Conservation (phyloP, 1,140 invertebrate genomes). For the Agrypnia vestita region DNA sequence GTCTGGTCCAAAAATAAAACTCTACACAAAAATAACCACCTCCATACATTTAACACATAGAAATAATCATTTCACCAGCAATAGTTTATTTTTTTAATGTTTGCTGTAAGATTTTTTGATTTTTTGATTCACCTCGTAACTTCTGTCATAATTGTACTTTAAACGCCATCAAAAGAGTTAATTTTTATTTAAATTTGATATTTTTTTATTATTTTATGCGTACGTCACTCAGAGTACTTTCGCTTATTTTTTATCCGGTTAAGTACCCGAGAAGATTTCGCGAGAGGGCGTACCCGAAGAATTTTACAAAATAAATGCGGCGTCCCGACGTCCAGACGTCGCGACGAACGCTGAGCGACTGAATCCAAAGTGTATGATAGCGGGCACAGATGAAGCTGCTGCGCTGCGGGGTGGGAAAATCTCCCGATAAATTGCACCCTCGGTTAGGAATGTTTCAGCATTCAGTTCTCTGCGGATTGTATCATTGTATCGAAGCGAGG, state of each 20-base stretch:
- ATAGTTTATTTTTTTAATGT: too few relatives aligned
- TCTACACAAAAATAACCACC: constrained; percentile 11
- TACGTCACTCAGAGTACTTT: neutral
- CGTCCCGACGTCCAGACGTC: constrained; percentile 6
- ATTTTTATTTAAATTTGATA: neutral
- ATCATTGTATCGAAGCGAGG: too few relatives aligned
- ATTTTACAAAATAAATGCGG: neutral
- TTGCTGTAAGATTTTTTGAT: neutral
- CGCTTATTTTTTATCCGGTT: neutral
- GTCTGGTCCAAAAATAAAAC: constrained; percentile 24
- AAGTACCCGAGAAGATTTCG: neutral
- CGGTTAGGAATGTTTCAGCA: neutral
- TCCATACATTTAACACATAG: constrained; percentile 4
- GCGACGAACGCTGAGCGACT: constrained; percentile 25
- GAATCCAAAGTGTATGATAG: constrained; percentile 5
- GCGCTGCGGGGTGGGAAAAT: neutral
- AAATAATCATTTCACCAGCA: neutral
- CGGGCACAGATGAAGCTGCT: neutral
- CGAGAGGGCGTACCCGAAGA: constrained; percentile 12
- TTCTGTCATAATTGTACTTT: too few relatives aligned
- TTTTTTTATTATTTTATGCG: neutral
- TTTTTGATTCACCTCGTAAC: neutral
- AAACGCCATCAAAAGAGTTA: neutral
- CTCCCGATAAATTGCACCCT: neutral
- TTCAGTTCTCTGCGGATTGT: neutral